Percentiles rank a stretch among this genome's conserved stretches.
phyloP scores from a whole-genome alignment of 2,888 invertebrate species.

The Machimus atricapillus region DNA sequence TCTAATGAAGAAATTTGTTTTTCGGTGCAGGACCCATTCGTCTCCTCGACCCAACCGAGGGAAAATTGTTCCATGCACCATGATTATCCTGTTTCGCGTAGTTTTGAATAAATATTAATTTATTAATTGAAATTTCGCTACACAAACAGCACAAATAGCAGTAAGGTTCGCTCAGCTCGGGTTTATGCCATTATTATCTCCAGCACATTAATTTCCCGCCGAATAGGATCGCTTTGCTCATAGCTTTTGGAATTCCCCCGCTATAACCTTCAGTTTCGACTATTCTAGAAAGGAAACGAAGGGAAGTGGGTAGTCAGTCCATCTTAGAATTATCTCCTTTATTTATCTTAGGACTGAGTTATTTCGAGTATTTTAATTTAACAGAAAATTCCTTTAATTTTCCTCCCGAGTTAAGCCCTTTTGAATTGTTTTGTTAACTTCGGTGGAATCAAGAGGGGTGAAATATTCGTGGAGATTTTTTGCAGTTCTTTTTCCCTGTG shows the following conservation, averaged over 20 bases:
- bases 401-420: neutral
- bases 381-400: slow-evolving; percentile 26
- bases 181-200: slow-evolving; percentile 7
- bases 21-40: neutral
- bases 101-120: slow-evolving; percentile 13
- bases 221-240: neutral
- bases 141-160: neutral
- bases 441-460: neutral
- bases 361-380: slow-evolving; percentile 22
- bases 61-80: neutral
- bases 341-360: slow-evolving; percentile 22
- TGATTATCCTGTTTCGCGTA: neutral
- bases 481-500: neutral
- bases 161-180: neutral
- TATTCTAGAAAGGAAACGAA: neutral
- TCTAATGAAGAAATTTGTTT: slow-evolving; percentile 33
- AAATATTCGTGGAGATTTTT: neutral
- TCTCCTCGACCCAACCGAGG: neutral
- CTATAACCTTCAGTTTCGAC: neutral
- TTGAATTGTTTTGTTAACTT: slow-evolving; percentile 16
- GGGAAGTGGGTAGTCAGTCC: neutral
- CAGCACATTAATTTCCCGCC: slow-evolving; percentile 5
- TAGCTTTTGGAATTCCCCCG: neutral
- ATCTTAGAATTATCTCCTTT: slow-evolving; percentile 17
- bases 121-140: slow-evolving; percentile 24